These are phyloP conservation scores for Hemibagrus wyckioides DNA, from an alignment of 2,113 vertebrate genomes.

Conservation along the genomic window DNA sequence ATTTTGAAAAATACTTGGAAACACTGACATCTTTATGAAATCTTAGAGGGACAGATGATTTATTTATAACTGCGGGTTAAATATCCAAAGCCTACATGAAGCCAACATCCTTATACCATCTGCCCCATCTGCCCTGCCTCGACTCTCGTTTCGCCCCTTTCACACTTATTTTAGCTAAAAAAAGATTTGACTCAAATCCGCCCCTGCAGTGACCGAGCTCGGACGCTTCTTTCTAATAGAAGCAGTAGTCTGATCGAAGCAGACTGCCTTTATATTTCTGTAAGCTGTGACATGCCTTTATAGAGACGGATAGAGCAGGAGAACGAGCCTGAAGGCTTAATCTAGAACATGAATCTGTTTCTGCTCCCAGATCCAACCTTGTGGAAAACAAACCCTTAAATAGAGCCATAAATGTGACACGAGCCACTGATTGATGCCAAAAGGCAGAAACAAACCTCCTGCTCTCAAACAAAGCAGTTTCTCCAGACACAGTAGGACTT, in stretches of 20 bases:
- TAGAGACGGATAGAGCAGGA: background rate
- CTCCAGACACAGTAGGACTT: slow-evolving; percentile 27
- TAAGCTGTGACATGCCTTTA: background rate
- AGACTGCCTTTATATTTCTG: background rate
- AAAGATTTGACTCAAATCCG: background rate
- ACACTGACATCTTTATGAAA: too few relatives aligned
- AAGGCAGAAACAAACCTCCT: slow-evolving; percentile 22
- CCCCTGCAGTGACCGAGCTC: background rate
- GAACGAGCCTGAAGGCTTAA: background rate
- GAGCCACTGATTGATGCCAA: background rate
- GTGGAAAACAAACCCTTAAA: background rate
- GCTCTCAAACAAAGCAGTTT: slow-evolving; percentile 14
- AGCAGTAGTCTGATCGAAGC: background rate
- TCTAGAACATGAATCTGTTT: slow-evolving; percentile 12
- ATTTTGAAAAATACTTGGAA: too few relatives aligned
- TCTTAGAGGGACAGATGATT: too few relatives aligned
- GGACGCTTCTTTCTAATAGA: background rate
- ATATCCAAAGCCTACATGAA: background rate
- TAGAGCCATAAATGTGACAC: background rate
- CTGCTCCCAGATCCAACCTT: background rate
- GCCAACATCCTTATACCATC: background rate
- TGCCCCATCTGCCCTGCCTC: background rate
- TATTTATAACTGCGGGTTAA: too few relatives aligned
- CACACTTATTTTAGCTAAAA: background rate
- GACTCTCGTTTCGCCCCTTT: background rate